Base-by-base conservation (phyloP, 35 echinoderm and acorn worm genomes). In the Apostichopus japonicus region DNA sequence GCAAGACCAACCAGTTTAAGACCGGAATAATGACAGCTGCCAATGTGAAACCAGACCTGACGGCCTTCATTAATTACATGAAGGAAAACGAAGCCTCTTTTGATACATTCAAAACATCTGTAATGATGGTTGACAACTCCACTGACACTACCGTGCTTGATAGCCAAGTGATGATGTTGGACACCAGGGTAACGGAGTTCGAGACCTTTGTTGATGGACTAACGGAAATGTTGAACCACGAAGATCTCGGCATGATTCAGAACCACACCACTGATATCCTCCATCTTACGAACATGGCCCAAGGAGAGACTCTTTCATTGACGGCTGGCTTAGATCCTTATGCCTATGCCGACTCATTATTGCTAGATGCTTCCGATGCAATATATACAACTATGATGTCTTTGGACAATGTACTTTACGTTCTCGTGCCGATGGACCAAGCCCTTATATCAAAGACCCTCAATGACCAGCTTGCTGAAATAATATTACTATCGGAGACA, bases 1-100 rank as follows among this genome's bases (percentile, higher is more conserved):
- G 75, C 58, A 98, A 98, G 76, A 95, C 94, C 15, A 90, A 78
- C 23, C 77, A 84, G 0, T 95, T 98, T 76, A 94, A 93, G n/a
- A 81, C 13, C 11, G 86, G 91, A 51, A 83, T 83, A 1, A 72
- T 98, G 54, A 79, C 92, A 23, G 63, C 90, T 57, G 1, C 16
- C 2, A 89, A 55, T 1, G 96, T 98, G 55, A 78, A 56, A 61
- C 5, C 56, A 4, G 96, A 98, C 63, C 91, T 98, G 24, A 86
- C 84, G 5, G 63, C 15, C 16, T 98, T 98, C 44, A 16, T 97
- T 2, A 9, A 4, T 14, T 11, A 78, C 14, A 96, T 96, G 95
- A 54, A 91, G 11, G 17, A 19, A 3, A 96, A 80, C 75, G 17
- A 3, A 7, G 21, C 4, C 21, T 89, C 86, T 22, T 89, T 89